Conservation (phyloP, 2,797 vertebrate genomes). For the Lophotriccus pileatus region DNA sequence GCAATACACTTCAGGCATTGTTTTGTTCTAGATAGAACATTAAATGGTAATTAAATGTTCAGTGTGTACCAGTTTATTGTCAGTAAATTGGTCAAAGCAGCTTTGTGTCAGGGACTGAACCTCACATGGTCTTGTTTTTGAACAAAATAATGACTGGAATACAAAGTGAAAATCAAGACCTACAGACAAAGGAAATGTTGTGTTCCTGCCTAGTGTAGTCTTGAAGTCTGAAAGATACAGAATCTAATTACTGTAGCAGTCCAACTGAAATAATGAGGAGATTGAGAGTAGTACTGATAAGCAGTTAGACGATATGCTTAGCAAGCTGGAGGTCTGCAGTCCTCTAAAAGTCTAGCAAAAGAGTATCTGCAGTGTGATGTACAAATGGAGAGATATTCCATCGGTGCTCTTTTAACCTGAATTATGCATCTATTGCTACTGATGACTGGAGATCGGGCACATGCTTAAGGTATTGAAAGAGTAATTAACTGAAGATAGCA, state of each 20-base stretch:
- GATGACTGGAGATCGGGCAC: not conserved
- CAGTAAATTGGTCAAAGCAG: not conserved
- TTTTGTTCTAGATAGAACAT: not conserved
- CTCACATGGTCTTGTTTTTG: not conserved
- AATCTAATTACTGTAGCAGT: not conserved
- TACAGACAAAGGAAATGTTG: not conserved
- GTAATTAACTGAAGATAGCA: not conserved
- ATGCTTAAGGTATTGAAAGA: not conserved
- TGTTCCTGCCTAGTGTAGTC: not conserved
- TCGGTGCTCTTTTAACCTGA: not conserved
- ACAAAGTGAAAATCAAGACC: not conserved
- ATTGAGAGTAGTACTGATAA: not conserved
- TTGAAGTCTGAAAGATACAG: not conserved
- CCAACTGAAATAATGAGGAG: not conserved
- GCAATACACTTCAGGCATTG: not conserved
- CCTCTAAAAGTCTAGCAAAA: not conserved
- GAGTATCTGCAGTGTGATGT: not conserved
- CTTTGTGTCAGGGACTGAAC: not conserved
- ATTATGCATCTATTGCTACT: not conserved
- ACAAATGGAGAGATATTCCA: not conserved
- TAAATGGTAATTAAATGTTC: not conserved
- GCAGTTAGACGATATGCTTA: not conserved
- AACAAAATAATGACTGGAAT: not conserved
- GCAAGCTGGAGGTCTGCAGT: not conserved
- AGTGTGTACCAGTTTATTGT: not conserved